Percentiles rank a stretch among this genome's conserved stretches.
These are phyloP conservation scores for Tetramorium simillimum DNA, from an alignment of 1,140 invertebrate species.

Conservation along the genomic window DNA sequence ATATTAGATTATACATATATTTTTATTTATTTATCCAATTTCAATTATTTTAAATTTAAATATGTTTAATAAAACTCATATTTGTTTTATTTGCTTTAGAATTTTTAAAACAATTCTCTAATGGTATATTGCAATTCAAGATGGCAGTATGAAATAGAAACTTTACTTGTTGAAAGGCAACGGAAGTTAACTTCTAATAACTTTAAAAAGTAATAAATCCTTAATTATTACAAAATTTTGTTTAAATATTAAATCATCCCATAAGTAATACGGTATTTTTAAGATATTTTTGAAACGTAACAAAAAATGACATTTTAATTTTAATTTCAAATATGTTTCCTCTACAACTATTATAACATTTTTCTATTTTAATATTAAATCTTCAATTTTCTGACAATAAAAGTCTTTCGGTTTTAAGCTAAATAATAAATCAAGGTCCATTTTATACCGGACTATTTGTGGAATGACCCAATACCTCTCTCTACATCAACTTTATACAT, in stretches of 20 bases:
- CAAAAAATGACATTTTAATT: too few relatives aligned
- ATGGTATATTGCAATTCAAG: neutral
- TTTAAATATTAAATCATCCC: neutral
- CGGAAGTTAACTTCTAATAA: neutral
- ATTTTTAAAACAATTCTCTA: neutral
- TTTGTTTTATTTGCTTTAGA: neutral
- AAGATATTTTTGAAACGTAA: too few relatives aligned
- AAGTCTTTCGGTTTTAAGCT: too few relatives aligned
- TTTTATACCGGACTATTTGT: too few relatives aligned
- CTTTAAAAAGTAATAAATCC: neutral
- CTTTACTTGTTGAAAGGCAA: neutral
- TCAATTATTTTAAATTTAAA: neutral
- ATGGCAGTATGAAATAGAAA: neutral
- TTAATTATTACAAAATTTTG: neutral
- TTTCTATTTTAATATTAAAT: too few relatives aligned
- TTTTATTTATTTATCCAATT: slow-evolving; percentile 1
- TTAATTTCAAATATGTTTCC: too few relatives aligned
- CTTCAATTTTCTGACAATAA: too few relatives aligned
- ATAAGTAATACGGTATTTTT: too few relatives aligned
- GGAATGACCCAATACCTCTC: too few relatives aligned
- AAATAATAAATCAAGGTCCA: too few relatives aligned
- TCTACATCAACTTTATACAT: neutral
- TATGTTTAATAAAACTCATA: neutral
- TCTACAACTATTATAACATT: too few relatives aligned
- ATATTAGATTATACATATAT: too few relatives aligned